Base-by-base conservation (phyloP, 2,888 invertebrate genomes). In the Drosophila hamatofila region DNA sequence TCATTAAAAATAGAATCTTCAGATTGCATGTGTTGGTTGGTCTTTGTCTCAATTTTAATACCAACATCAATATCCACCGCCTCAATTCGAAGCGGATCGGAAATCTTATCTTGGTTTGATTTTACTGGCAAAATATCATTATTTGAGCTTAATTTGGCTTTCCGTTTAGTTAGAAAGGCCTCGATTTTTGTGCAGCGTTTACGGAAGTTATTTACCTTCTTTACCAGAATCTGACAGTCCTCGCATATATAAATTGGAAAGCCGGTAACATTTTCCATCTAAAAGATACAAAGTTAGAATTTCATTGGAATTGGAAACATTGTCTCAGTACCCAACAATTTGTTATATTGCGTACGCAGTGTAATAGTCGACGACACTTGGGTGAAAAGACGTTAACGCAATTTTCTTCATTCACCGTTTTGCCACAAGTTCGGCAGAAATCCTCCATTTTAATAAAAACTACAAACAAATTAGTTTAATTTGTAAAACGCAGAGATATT, bases 361-460 rank as follows among this genome's bases (percentile, higher is more conserved):
- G 66, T 18, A 84, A 54, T 6, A 89, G 46, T 0, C 68, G 68
- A 2, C 67, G 70, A 7, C 66, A 62, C 23, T n/a, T 58, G 3
- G 62, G 23, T 12, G 80, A 67, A 51, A 75, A 89, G 7, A 85
- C 54, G 9, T 64, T 77, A 0, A 73, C 49, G 21, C 70, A 55
- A 16, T 30, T 62, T 21, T 88, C 57, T 33, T 69, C 27, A 48
- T 54, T 65, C 2, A 72, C 68, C 2, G 56, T 62, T 72, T 76
- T 76, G 48, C 87, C 90, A 52, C 84, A 85, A 23, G 81, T 80
- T 21, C 89, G 83, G 61, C 89, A 88, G 58, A 69, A 85, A 7
- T 69, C 54, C n/a, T 85, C 66, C 89, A 84, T 89, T 52, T 66
- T 52, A 27, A 35, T 12, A 27, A 41, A 60, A 59, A 21, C 5